Evolutionary conservation across 2,888 invertebrate genomes (phyloP).

Genomic region (Macrophya annulata): DNA sequence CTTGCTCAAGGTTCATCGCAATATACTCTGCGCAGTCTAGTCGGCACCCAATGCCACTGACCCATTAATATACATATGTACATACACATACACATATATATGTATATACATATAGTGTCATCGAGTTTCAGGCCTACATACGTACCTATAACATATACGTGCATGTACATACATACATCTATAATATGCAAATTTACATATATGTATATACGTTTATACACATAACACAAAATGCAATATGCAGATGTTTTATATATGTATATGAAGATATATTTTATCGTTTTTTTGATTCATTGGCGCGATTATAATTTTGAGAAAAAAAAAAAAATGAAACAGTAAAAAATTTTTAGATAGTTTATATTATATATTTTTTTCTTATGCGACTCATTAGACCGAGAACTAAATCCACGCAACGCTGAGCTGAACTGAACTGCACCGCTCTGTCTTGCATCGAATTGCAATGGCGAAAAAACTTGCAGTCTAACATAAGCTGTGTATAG

Average conservation of each 20-base stretch:
- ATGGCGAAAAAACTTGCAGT: slow-evolving; percentile 17
- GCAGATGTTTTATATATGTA: background rate
- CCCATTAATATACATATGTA: slow-evolving; percentile 75
- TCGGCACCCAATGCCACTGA: slow-evolving; percentile 75
- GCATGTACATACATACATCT: background rate
- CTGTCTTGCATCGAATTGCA: background rate
- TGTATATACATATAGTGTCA: background rate
- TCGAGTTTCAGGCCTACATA: background rate
- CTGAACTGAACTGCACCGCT: background rate
- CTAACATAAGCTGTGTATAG: background rate
- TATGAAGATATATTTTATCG: background rate
- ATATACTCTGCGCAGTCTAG: slow-evolving; percentile 59
- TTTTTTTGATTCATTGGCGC: background rate
- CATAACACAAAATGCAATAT: background rate
- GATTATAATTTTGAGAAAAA: too few relatives aligned
- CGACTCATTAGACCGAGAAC: slow-evolving; percentile 1
- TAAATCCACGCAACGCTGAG: background rate
- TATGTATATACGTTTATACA: too few relatives aligned
- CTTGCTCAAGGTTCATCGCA: slow-evolving; percentile 70
- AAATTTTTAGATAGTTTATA: background rate
- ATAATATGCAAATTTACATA: background rate
- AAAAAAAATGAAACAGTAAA: too few relatives aligned
- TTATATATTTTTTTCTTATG: background rate
- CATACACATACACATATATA: too few relatives aligned
- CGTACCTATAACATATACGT: background rate